Base-by-base conservation (phyloP, 1,140 invertebrate species). In the Drosophila truncata region DNA sequence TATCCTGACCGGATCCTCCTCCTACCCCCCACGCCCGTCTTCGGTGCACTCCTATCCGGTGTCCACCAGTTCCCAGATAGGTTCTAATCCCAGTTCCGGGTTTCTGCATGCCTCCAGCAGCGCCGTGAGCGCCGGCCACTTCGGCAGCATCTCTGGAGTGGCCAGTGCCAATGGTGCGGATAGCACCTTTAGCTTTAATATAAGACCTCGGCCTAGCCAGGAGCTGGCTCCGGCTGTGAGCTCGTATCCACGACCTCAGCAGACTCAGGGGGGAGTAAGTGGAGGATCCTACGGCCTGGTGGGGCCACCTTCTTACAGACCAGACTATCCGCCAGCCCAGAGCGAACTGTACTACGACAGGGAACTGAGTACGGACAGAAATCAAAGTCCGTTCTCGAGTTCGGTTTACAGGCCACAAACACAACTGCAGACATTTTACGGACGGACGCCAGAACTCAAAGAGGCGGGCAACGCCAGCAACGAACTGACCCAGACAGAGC, bases 111-210 rank as follows among this genome's bases (percentile, higher is more conserved):
- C 91, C 0, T 76, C 91, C 0, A 92, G 91, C 44, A 82, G 78
- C 20, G 85, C 83, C 0, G 59, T 88, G 7, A 91, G 80, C 9
- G 47, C 82, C 2, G 91, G 91, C 0, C 46, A 82, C 23, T 92
- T 80, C 27, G 91, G 91, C 31, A 82, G 76, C 16, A 92, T 92
- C 33, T 76, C 85, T 1, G 91, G 90, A 1, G 73, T 88, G 44
- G 86, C 91, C n/a, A 91, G 77, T 52, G 77, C 91, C 20, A 91
- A 88, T 76, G 91, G 91, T 0, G 83, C 77, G 0, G 91, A 92
- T 33, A 92, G 90, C 57, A 92, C 74, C 4, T 92, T 92, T 25
- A 92, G 91, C 59, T 92, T 92, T 13, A 92, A 92, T 44, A 92
- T 92, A 61, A 70, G 91, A 16, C 91, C 91, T 5, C 80, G 83